These are phyloP conservation scores for Callaeas wilsoni DNA, from an alignment of 2,113 vertebrate genomes.

Conservation along the genomic window DNA sequence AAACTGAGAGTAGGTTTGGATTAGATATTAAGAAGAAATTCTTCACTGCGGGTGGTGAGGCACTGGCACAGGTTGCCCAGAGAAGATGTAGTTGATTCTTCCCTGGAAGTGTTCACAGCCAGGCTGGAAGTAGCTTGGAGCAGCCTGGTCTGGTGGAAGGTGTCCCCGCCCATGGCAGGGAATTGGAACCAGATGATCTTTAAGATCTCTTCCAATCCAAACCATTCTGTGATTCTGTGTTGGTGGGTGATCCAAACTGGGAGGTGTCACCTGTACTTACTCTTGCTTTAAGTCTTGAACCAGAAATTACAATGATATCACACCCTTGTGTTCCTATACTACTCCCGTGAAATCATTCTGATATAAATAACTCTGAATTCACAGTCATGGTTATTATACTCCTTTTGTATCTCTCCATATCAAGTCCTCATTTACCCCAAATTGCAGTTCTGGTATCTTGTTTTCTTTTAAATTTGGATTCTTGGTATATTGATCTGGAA, in stretches of 20 bases:
- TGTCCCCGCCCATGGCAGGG: neutral
- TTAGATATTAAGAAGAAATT: neutral
- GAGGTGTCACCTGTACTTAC: neutral
- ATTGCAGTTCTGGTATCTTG: neutral
- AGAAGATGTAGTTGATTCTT: neutral
- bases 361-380: neutral
- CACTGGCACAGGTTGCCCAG: neutral
- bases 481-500: neutral
- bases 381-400: neutral
- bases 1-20: neutral
- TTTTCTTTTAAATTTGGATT: neutral
- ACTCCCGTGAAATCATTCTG: neutral
- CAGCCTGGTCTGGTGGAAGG: neutral
- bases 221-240: neutral
- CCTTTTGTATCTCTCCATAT: neutral
- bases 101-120: rapidly evolving
- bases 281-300: neutral
- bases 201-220: neutral
- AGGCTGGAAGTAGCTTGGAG: neutral
- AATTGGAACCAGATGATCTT: neutral
- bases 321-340: neutral
- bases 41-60: neutral
- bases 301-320: neutral
- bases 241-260: neutral
- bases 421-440: neutral